Evolutionary conservation across 2,888 invertebrate species (phyloP), one percentile per base, ranked within the genome.

Genomic region (Sphaerophoria rueppellii): DNA sequence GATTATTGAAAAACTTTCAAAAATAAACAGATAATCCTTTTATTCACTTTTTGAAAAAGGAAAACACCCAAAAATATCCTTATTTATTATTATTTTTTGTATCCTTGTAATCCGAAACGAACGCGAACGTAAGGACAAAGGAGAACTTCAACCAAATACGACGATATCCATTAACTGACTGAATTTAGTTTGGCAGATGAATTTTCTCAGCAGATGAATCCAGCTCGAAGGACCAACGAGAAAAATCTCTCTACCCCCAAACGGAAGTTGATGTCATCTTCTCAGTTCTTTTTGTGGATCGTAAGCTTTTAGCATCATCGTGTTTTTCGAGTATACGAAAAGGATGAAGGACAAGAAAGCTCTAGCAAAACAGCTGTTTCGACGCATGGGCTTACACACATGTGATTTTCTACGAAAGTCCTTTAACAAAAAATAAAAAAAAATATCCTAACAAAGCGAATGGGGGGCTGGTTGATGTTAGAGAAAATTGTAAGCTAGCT

Each of bases 91-190:
- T 14, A 55, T 11, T 11, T 4, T 0, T 12, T 12, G 12, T 57
- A 35, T 65, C 50, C 11, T 50, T 50, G 12, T 50, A 14, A 32
- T 24, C 32, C 7, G 9, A 40, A 43, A 24, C 24, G 4, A 4
- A 67, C 67, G 12, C 11, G 50, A n/a, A 50, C 24, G 1, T 1
- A 2, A 24, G 24, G 24, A 24, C 24, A 43, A 43, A 43, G 9
- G 9, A 60, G 46, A 60, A 61, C n/a, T 55, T 55, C 65, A 69
- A 76, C 83, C 83, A 72, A 52, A 58, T 79, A 76, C 83, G 75
- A 75, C 75, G 75, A 48, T 76, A 80, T 80, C 75, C 83, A 72
- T 80, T 80, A 71, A 83, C 74, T 71, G 69, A 83, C 83, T 83
- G 80, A 83, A n/a, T 11, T 9, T 0, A 40, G 40, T 40, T 2